Base-by-base conservation (phyloP, 2,888 invertebrate genomes). In the Biston stratarius region DNA sequence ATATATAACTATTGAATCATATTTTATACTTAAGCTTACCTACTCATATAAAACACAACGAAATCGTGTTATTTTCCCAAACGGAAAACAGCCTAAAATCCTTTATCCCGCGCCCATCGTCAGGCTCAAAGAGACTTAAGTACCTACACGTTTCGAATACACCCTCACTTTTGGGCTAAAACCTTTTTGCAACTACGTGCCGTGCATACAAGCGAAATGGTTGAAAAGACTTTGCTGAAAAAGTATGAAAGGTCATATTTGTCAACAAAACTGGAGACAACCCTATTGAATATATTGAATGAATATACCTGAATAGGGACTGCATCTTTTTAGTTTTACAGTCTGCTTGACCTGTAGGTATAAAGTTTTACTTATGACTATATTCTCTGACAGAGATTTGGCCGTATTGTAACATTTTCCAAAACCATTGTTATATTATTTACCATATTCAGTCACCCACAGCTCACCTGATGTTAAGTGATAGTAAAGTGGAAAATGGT, bases 151-250 rank as follows among this genome's bases (percentile, higher is more conserved):
- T 68, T 67, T 58, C 68, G 57, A 65, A 70, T 63, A 53, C 62
- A 70, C 58, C 64, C 70, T 63, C 70, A 70, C 72, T 76, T 74
- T 76, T 72, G 71, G 71, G 69, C 70, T 69, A 74, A 73, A 74
- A 64, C 74, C 72, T 74, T 75, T 74, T 74, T 70, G 74, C 58
- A 59, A 70, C 70, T 71, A 77, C 77, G 77, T 77, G 77, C 73
- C 69, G 64, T 65, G 77, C 74, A 76, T 75, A 73, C 69, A 56
- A 42, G 67, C 42, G 52, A 44, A 56, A 64, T 70, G 67, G 69
- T 55, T 57, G 63, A 61, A 73, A 71, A 65, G 55, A 67, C 64
- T 73, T 69, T 57, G 61, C 48, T 42, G 51, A 69, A 69, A 70
- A 58, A 55, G 67, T 61, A 67, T 65, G 62, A 59, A 70, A 71